Conservation (phyloP, 1,140 invertebrate species). For the Megathymus violae region DNA sequence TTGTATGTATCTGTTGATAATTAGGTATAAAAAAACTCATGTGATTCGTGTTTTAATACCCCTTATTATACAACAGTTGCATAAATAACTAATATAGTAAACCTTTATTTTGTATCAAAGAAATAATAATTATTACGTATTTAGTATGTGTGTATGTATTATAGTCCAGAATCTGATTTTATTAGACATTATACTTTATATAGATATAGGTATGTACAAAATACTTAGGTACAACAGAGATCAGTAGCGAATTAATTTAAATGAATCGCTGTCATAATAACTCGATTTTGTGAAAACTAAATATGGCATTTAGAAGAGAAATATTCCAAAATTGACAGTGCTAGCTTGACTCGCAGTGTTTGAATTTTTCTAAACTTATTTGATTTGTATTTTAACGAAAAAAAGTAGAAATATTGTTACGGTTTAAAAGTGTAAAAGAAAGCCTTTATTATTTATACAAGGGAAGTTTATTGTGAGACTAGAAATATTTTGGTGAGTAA, state of each 20-base stretch:
- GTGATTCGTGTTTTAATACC: no score
- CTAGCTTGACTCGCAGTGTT: slow-evolving; percentile 47
- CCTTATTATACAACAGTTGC: no score
- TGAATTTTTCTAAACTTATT: slow-evolving; percentile 35
- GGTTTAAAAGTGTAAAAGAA: slow-evolving; percentile 34
- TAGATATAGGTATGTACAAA: no score
- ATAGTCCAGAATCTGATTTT: no score
- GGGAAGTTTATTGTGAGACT: neutral
- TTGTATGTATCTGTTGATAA: no score
- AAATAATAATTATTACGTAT: no score
- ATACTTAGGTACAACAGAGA: neutral
- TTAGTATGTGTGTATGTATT: no score
- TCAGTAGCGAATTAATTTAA: neutral
- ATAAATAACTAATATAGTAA: no score
- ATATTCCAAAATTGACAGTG: slow-evolving; percentile 70
- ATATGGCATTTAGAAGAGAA: slow-evolving; percentile 45
- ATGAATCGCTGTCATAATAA: neutral
- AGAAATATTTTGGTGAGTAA: neutral
- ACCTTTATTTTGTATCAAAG: no score
- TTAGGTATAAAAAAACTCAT: no score
- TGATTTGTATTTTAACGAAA: slow-evolving; percentile 3
- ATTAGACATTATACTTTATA: no score
- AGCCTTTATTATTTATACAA: neutral
- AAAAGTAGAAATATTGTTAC: slow-evolving; percentile 8
- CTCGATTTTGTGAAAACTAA: slow-evolving; percentile 23